phyloP scores from a whole-genome alignment of 2,888 invertebrate genomes.

The Eupithecia subfuscata region DNA sequence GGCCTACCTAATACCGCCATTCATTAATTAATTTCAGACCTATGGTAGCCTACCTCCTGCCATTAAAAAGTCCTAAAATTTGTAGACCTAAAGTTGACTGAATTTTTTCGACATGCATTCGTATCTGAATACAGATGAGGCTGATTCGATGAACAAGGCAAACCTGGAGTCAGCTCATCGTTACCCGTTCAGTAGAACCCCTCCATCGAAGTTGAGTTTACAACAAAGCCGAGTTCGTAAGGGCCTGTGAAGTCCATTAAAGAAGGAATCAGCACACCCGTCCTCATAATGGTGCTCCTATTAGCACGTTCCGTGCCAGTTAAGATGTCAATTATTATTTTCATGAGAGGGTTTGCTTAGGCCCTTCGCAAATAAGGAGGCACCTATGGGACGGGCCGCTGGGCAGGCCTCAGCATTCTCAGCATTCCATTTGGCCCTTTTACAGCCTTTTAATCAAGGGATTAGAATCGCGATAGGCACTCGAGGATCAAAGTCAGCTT shows the following conservation, averaged over 20 bases:
- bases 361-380: background rate
- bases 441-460: background rate
- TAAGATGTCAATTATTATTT: slow-evolving; percentile 3
- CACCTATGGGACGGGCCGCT: background rate
- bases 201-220: background rate
- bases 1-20: too few relatives aligned
- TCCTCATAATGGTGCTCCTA: background rate
- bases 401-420: background rate
- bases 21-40: background rate
- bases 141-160: background rate
- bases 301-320: background rate
- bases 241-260: background rate
- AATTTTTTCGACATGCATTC: too few relatives aligned
- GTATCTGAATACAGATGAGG: background rate
- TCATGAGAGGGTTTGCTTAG: background rate
- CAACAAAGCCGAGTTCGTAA: background rate
- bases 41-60: background rate
- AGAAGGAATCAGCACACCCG: background rate
- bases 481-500: background rate
- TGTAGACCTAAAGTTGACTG: background rate
- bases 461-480: background rate
- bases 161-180: background rate
- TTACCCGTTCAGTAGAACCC: background rate
- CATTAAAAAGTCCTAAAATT: background rate
- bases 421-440: background rate